Evolutionary conservation across 2,888 invertebrate species (phyloP).

Genomic region (Atherix ibis): DNA sequence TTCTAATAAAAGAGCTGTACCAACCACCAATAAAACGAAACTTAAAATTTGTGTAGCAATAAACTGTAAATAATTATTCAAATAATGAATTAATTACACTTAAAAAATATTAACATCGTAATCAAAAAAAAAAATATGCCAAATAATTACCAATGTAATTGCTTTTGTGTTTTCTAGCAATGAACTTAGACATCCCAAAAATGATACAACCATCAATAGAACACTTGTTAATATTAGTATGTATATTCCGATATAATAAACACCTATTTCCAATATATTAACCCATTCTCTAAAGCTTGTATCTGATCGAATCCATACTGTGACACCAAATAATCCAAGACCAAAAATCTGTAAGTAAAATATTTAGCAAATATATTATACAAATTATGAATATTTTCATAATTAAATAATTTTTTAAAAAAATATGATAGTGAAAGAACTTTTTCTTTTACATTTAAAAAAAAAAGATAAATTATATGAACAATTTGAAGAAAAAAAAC

Average conservation of each 20-base stretch:
- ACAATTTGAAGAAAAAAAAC: too few species aligned
- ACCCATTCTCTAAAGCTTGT: slow-evolving; percentile 73
- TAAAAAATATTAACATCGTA: slow-evolving; percentile 1
- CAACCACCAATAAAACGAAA: slow-evolving; percentile 55
- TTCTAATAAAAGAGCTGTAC: slow-evolving; percentile 60
- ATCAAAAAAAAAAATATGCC: not conserved
- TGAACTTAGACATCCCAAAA: slow-evolving; percentile 71
- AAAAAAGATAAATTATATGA: too few species aligned
- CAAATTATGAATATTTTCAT: not conserved
- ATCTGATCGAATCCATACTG: slow-evolving; percentile 69
- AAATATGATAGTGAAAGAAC: too few species aligned
- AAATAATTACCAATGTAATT: slow-evolving; percentile 54
- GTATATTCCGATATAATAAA: slow-evolving; percentile 73
- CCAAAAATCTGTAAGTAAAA: slow-evolving; percentile 48
- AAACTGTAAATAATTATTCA: slow-evolving; percentile 37
- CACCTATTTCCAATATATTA: slow-evolving; percentile 50
- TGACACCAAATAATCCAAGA: slow-evolving; percentile 58
- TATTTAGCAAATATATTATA: not conserved
- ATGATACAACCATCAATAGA: slow-evolving; percentile 57
- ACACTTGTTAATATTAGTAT: slow-evolving; percentile 57
- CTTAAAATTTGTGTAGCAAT: slow-evolving; percentile 53
- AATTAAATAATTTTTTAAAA: too few species aligned
- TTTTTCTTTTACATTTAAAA: too few species aligned
- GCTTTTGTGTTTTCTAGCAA: slow-evolving; percentile 56
- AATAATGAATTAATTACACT: not conserved